A percentile compares a stretch with the other conserved stretches of the same genome.
phyloP scores from a whole-genome alignment of 2,797 vertebrate genomes.

The Tenualosa thibaudeaui region DNA sequence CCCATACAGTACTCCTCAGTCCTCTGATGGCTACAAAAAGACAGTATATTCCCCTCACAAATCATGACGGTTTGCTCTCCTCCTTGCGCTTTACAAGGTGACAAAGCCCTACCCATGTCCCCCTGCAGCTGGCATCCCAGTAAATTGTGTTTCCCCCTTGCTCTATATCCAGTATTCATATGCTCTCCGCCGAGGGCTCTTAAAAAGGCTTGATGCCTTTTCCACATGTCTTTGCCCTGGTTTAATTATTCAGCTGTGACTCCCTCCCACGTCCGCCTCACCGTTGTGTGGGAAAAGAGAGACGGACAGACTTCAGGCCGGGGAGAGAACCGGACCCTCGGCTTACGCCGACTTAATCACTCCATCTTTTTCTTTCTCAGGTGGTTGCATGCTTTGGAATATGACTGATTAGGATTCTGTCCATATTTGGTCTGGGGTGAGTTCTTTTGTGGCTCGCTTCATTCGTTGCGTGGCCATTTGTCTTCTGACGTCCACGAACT shows the following conservation, averaged over 20 bases:
- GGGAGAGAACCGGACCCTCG: neutral
- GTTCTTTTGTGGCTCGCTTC: neutral
- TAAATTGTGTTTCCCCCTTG: constrained; percentile 66
- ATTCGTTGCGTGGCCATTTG: neutral
- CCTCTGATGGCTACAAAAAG: constrained; percentile 66
- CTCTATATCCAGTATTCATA: constrained; percentile 69
- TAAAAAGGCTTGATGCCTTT: constrained; percentile 72
- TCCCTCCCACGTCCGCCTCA: constrained; percentile 63
- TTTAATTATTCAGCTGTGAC: constrained; percentile 74
- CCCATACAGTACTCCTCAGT: constrained; percentile 50
- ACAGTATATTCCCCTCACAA: constrained; percentile 48
- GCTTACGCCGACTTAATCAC: neutral
- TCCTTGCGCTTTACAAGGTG: constrained; percentile 73
- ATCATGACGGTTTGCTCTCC: constrained; percentile 42
- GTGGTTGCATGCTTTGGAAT: neutral
- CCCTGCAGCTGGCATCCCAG: constrained; percentile 72
- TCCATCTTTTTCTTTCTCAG: neutral
- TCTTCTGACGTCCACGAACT: neutral
- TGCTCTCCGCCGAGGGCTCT: constrained; percentile 69
- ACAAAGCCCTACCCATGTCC: constrained; percentile 69
- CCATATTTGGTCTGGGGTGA: neutral
- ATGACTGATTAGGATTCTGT: neutral
- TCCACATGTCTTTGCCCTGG: constrained; percentile 70
- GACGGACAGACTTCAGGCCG: neutral
- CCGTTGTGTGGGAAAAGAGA: constrained; percentile 67